Conservation (phyloP, 1,140 invertebrate species). For the Rhopalosiphum maidis region DNA sequence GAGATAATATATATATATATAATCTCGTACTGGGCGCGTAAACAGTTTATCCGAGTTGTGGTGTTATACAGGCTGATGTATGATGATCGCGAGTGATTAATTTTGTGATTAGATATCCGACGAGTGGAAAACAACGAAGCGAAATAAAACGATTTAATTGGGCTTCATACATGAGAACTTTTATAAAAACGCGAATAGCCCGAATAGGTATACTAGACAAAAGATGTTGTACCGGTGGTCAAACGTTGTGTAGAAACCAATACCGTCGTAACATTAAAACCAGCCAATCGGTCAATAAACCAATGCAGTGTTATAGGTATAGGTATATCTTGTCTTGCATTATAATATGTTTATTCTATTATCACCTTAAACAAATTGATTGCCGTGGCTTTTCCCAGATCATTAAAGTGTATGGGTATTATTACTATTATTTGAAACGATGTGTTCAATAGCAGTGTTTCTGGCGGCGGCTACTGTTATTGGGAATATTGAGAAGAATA, state of each 20-base stretch:
- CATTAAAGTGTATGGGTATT: constrained; percentile 39
- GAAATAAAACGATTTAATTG: background rate
- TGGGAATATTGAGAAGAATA: constrained; percentile 25
- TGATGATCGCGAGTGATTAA: too few relatives aligned
- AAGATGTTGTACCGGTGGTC: background rate
- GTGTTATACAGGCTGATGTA: too few relatives aligned
- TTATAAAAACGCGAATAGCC: background rate
- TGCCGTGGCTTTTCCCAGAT: constrained; percentile 57
- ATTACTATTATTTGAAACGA: background rate
- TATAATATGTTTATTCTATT: background rate
- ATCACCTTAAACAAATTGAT: constrained; percentile 44
- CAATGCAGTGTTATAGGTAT: background rate
- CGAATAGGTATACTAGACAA: background rate
- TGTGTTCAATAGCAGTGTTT: background rate
- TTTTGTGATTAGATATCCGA: too few relatives aligned
- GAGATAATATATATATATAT: background rate
- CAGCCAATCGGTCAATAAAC: constrained; percentile 44
- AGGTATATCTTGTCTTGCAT: background rate
- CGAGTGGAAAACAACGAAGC: too few relatives aligned
- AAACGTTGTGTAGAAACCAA: background rate
- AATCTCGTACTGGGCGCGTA: background rate
- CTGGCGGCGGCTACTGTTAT: background rate
- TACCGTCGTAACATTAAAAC: background rate
- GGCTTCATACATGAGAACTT: background rate
- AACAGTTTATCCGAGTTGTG: background rate